These are phyloP conservation scores for Mellivora capensis DNA, from an alignment of 2,113 vertebrate genomes.

Conservation along the genomic window DNA sequence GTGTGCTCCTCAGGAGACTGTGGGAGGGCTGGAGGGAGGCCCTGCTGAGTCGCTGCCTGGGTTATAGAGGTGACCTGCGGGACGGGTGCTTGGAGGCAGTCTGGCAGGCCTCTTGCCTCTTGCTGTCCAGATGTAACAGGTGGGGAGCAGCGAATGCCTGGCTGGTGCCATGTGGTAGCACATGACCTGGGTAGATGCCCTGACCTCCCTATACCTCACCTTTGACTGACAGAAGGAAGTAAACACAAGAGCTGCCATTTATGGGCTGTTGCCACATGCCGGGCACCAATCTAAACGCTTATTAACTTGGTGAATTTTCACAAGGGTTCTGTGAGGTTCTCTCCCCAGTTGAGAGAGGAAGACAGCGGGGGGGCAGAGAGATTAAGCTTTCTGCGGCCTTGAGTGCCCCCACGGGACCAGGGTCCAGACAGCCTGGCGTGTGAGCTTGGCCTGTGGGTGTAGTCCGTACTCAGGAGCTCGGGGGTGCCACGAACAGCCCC, in stretches of 20 bases:
- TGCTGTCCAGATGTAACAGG: fast-evolving
- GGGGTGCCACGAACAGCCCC: fast-evolving
- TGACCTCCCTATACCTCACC: fast-evolving
- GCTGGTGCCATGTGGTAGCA: fast-evolving
- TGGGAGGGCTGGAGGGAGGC: neutral
- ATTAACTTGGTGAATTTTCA: neutral
- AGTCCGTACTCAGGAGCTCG: fast-evolving
- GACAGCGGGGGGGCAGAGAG: neutral
- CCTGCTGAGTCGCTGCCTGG: neutral
- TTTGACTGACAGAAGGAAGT: neutral
- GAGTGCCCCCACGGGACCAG: fast-evolving
- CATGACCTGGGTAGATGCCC: too few relatives aligned
- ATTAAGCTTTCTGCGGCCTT: neutral
- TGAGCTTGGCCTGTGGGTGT: too few relatives aligned
- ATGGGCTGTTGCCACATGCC: neutral
- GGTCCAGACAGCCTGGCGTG: too few relatives aligned
- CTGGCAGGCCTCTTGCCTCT: neutral
- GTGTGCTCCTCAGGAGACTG: neutral
- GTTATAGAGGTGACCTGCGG: neutral
- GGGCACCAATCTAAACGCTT: neutral
- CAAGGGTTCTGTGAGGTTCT: neutral
- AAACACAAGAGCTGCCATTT: fast-evolving
- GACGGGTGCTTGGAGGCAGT: neutral
- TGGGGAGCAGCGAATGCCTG: too few relatives aligned
- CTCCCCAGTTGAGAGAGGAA: neutral